Percentiles rank a stretch among this genome's conserved stretches.
Evolutionary conservation across 2,113 vertebrate species (phyloP).

Genomic region (Haemorhous mexicanus): DNA sequence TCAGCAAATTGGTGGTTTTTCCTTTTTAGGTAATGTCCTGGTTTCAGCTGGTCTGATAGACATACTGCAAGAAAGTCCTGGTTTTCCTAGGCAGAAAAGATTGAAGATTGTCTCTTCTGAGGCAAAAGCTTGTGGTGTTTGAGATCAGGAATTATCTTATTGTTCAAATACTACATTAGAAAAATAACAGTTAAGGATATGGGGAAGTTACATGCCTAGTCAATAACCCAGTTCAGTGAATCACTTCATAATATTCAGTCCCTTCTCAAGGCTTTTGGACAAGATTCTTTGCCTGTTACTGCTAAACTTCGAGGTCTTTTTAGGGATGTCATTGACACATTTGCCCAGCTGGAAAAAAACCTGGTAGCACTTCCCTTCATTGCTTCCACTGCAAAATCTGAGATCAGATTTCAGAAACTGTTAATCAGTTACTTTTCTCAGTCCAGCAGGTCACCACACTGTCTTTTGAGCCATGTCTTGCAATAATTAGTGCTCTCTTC

Average conservation of each 20-base stretch:
- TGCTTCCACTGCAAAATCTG: neutral
- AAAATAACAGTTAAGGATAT: neutral
- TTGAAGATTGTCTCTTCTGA: neutral
- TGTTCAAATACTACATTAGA: neutral
- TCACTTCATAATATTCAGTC: neutral
- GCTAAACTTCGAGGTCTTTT: neutral
- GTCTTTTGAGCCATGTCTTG: neutral
- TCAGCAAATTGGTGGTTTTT: neutral
- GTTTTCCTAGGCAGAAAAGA: neutral
- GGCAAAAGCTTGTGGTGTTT: neutral
- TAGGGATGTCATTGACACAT: neutral
- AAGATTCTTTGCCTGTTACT: neutral
- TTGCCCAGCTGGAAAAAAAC: neutral
- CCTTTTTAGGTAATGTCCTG: neutral
- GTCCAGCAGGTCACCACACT: neutral
- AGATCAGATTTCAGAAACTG: neutral
- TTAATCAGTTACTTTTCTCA: neutral
- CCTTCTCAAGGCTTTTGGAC: neutral
- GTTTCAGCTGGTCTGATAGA: neutral
- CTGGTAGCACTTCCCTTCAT: neutral
- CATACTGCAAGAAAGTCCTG: neutral
- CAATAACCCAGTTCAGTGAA: neutral
- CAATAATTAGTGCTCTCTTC: conserved; percentile 1
- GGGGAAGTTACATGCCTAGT: neutral
- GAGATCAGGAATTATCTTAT: neutral